phyloP scores from a whole-genome alignment of 2,113 vertebrate genomes.

The Sialia sialis region DNA sequence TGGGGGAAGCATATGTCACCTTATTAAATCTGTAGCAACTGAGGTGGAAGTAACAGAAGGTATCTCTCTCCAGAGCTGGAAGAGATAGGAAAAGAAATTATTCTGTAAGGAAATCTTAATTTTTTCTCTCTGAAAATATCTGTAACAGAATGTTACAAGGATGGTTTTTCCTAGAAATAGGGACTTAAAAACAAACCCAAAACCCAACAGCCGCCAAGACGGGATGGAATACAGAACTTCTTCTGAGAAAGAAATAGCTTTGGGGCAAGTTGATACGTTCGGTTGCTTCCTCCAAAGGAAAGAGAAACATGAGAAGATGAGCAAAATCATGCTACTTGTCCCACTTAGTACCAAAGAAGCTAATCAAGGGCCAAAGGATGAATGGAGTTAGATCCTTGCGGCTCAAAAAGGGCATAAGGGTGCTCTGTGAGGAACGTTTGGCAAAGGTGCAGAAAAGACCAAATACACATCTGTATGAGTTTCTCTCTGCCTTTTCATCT shows the following conservation, averaged over 20 bases:
- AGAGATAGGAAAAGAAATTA: background rate
- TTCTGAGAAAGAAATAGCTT: background rate
- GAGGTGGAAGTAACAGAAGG: conserved; percentile 56
- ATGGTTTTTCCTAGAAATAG: background rate
- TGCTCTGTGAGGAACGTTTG: accelerated
- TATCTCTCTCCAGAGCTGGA: conserved; percentile 21
- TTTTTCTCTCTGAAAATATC: conserved; percentile 23
- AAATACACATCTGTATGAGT: background rate
- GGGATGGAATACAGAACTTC: background rate
- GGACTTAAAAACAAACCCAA: conserved; percentile 1
- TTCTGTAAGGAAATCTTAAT: conserved; percentile 1
- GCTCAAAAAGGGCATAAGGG: background rate
- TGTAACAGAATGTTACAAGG: background rate
- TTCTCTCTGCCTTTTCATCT: background rate
- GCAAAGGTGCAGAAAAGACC: background rate
- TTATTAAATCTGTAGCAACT: conserved; percentile 49
- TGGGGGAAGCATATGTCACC: conserved; percentile 38
- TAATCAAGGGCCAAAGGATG: background rate
- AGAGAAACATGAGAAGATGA: background rate
- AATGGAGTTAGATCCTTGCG: background rate
- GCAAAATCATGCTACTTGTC: background rate
- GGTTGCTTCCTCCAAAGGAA: background rate
- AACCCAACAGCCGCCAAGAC: background rate
- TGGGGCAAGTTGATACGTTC: background rate
- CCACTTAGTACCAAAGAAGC: background rate